Evolutionary conservation across 1,140 invertebrate species (phyloP), one percentile per base, ranked within the genome.

Genomic region (Musca vetustissima): DNA sequence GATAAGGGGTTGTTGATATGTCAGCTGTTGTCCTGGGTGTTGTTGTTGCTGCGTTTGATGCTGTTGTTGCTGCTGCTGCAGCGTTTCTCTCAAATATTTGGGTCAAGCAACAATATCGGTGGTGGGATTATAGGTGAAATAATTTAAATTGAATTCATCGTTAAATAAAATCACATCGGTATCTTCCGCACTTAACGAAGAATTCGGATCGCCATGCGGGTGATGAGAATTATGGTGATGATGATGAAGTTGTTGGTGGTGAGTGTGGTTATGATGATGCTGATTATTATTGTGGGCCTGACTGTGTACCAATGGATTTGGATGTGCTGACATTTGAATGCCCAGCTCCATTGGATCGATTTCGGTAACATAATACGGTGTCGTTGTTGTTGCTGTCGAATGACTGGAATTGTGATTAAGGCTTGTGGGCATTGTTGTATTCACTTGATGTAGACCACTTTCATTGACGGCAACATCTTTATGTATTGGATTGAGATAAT

Each of bases 401-500:
- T 67, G 28, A 21, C 15, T 15, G 4, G 43, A 14, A n/a, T n/a
- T n/a, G 21, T 65, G 64, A 22, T 47, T 48, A n/a, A n/a, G n/a
- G 24, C 53, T 48, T 59, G 28, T 19, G 3, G 64, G 32, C 1
- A 55, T 25, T 43, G 50, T 55, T 43, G 66, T 52, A n/a, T 59
- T 28, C 6, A 43, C 36, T 21, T 64, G 76, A 70, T 22, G 68
- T 25, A 85, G 67, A 0, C 83, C 84, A 55, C 81, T 83, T 70
- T 85, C 84, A 59, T 81, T 78, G 13, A 83, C 76, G 22, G 76
- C 74, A n/a, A 83, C 80, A 52, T 84, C 78, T 67, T 83, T 83
- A 65, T 84, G 78, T 55, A 85, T 79, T 25, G 84, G 83, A 76
- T 85, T 85, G 48, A 85, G 75, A 71, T 84, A 85, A 73, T 85